Base-by-base conservation (phyloP, 2,113 vertebrate genomes). In the Raja brachyura region DNA sequence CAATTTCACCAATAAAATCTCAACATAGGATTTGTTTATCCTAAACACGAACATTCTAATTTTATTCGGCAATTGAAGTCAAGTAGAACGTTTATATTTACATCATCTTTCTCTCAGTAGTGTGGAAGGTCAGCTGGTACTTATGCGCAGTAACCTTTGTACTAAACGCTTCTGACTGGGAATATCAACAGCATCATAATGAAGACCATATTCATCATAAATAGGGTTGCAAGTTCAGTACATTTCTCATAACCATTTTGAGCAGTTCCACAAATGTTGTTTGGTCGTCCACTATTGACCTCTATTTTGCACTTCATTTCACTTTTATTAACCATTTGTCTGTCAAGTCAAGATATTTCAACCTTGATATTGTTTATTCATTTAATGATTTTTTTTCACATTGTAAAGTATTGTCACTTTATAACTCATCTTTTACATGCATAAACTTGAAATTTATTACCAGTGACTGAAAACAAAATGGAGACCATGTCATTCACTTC, bases 231-330 rank as follows among this genome's bases (percentile, higher is more conserved):
- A 39, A n/a, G 18, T 90, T n/a, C 54, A 90, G 33, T 48, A 90
- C 18, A 22, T 73, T 25, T 70, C 33, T 90, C 66, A 48, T 68
- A 39, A 31, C n/a, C 5, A 9, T 33, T 68, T 70, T 70, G 88
- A 68, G 33, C 33, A 48, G 39, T 25, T 48, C n/a, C 31, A 70
- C 3, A 48, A 70, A 25, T 33, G 70, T 22, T 90, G n/a, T 70
- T 73, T 48, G 10, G 25, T 68, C 39, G 14, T 39, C 63, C 33
- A 90, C 66, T 90, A 20, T 70, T 90, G 66, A 90, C 66, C 63
- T 90, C 88, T 90, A 90, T 90, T 90, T 73, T 90, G 59, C 86
- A 90, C 59, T 88, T 88, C 85, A 66, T 88, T 66, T 31, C n/a
- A 59, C 86, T 90, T 90, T 48, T 90, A 48, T 90, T 90, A 39